phyloP scores from a whole-genome alignment of 1,140 invertebrate species.

The Drosophila sechellia region DNA sequence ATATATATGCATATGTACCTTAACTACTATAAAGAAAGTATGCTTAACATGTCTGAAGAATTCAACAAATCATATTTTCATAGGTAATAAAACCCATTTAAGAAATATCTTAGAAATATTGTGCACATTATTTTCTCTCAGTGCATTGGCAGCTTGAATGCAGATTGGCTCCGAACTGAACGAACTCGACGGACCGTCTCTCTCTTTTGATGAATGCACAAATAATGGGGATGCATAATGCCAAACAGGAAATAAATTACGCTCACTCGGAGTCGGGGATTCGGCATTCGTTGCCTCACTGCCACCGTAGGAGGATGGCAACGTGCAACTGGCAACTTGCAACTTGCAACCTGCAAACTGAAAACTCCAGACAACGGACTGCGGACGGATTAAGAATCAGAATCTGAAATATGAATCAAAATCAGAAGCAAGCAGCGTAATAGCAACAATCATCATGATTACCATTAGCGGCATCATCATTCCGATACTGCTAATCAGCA shows the following conservation, averaged over 20 bases:
- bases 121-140: not conserved
- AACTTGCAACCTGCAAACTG: not conserved
- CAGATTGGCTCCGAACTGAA: conserved; percentile 37
- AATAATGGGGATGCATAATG: conserved; percentile 74
- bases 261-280: conserved; percentile 20
- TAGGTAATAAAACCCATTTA: not conserved
- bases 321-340: not conserved
- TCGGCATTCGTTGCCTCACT: conserved; percentile 8
- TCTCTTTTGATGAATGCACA: conserved; percentile 63
- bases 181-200: conserved; percentile 9
- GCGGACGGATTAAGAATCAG: conserved; percentile 3
- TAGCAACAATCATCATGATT: conserved; percentile 69
- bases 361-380: conserved; percentile 1
- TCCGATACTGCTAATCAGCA: conserved; percentile 40
- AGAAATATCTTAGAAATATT: not conserved
- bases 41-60: too few species aligned
- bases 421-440: conserved; percentile 50
- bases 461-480: conserved; percentile 39
- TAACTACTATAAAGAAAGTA: too few species aligned
- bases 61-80: too few species aligned
- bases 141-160: conserved; percentile 5
- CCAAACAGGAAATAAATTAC: conserved; percentile 79
- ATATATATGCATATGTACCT: too few species aligned
- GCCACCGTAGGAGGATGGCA: conserved; percentile 26
- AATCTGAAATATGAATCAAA: not conserved